Evolutionary conservation across 2,113 vertebrate species (phyloP).

Genomic region (Sapayoa aenigma): DNA sequence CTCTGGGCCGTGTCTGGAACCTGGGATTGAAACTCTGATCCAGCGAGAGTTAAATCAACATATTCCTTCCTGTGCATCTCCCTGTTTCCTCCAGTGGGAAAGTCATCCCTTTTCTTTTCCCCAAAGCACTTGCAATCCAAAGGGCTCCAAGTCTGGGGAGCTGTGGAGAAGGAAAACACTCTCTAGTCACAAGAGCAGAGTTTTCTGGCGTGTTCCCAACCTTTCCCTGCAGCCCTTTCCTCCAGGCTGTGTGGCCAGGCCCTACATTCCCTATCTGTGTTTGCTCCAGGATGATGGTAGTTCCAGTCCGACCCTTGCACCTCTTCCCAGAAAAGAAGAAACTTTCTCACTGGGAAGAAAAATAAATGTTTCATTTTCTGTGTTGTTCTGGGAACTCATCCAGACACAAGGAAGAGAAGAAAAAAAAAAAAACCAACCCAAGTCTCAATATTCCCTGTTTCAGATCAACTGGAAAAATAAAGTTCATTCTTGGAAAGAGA

Average conservation of each 20-base stretch:
- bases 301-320: not conserved
- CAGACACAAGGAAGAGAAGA: not conserved
- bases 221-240: not conserved
- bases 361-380: conserved; percentile 3
- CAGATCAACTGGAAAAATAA: conserved; percentile 50
- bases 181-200: not conserved
- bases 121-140: not conserved
- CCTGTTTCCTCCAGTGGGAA: not conserved
- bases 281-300: not conserved
- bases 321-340: conserved; percentile 48
- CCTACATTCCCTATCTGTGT: not conserved
- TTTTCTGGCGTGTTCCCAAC: not conserved
- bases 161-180: not conserved
- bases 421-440: not conserved
- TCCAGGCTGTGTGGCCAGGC: not conserved
- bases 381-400: conserved; percentile 38
- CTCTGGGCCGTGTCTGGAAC: not conserved
- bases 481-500: conserved; percentile 51
- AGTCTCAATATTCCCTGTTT: conserved; percentile 9
- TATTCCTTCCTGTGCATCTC: not conserved
- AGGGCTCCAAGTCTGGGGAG: not conserved
- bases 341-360: conserved; percentile 49
- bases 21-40: not conserved
- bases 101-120: not conserved
- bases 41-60: not conserved